These are phyloP conservation scores for Channallabes apus DNA, from an alignment of 2,797 vertebrate genomes.

Conservation along the genomic window DNA sequence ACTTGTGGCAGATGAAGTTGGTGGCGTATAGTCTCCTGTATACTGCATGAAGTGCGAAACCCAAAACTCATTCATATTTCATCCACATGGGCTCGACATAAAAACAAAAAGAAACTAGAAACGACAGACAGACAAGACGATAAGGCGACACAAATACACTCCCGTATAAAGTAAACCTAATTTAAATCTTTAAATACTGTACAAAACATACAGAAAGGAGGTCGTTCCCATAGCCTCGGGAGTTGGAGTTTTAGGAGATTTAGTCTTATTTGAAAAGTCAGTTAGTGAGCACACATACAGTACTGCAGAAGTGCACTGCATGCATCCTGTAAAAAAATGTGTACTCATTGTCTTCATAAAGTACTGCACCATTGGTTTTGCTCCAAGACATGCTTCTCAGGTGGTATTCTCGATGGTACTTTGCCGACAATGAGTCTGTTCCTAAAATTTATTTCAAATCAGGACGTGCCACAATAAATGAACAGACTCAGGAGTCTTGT, in stretches of 20 bases:
- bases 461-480: background rate
- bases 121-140: background rate
- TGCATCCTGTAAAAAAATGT: slow-evolving; percentile 24
- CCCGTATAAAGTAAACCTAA: slow-evolving; percentile 74
- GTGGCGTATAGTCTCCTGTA: background rate
- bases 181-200: slow-evolving; percentile 82
- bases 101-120: slow-evolving; percentile 23
- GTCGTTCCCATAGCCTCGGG: slow-evolving; percentile 18
- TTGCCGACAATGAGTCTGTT: background rate
- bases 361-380: slow-evolving; percentile 17
- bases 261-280: slow-evolving; percentile 21
- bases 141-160: slow-evolving; percentile 23
- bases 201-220: slow-evolving; percentile 58
- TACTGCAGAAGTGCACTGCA: background rate
- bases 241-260: background rate
- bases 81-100: slow-evolving; percentile 57
- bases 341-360: slow-evolving; percentile 26
- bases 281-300: background rate
- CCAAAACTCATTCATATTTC: slow-evolving; percentile 57
- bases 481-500: background rate
- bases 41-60: slow-evolving; percentile 52
- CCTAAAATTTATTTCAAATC: slow-evolving; percentile 35
- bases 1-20: slow-evolving; percentile 15
- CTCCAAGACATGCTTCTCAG: background rate
- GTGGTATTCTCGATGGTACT: slow-evolving; percentile 22